Evolutionary conservation across 2,113 vertebrate genomes (phyloP).

Genomic region (Calyptommatus sinebrachiatus): DNA sequence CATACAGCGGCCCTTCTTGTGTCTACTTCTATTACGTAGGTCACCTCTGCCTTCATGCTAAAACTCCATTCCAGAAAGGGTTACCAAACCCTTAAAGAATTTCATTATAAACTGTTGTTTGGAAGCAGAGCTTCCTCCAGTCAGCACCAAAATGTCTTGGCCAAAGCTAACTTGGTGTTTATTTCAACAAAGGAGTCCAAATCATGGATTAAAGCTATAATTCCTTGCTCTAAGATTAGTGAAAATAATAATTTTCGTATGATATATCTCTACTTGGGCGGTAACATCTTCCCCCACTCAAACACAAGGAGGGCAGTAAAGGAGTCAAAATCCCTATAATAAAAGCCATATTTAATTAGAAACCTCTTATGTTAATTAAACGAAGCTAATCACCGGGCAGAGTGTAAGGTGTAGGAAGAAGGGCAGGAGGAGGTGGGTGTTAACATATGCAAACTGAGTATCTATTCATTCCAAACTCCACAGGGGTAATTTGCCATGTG

Average conservation of each 20-base stretch:
- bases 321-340: constrained; percentile 23
- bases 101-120: not conserved
- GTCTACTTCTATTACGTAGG: too few species aligned
- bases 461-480: constrained; percentile 48
- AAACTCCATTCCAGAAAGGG: not conserved
- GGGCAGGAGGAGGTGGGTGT: constrained; percentile 26
- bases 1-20: too few species aligned
- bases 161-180: not conserved
- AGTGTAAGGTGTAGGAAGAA: constrained; percentile 29
- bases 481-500: constrained; percentile 16
- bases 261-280: constrained; percentile 2
- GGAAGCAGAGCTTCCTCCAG: not conserved
- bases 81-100: not conserved
- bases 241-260: constrained; percentile 13
- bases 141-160: not conserved
- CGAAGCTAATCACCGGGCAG: constrained; percentile 27
- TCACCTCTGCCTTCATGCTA: too few species aligned
- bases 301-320: not conserved
- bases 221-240: constrained; percentile 9
- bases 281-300: constrained; percentile 28
- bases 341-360: constrained; percentile 39
- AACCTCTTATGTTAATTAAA: constrained; percentile 25
- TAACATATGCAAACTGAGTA: constrained; percentile 41
- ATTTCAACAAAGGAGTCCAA: not conserved
- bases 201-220: not conserved